Conservation (phyloP, 2,888 invertebrate genomes). For the Mellilla xanthometata region DNA sequence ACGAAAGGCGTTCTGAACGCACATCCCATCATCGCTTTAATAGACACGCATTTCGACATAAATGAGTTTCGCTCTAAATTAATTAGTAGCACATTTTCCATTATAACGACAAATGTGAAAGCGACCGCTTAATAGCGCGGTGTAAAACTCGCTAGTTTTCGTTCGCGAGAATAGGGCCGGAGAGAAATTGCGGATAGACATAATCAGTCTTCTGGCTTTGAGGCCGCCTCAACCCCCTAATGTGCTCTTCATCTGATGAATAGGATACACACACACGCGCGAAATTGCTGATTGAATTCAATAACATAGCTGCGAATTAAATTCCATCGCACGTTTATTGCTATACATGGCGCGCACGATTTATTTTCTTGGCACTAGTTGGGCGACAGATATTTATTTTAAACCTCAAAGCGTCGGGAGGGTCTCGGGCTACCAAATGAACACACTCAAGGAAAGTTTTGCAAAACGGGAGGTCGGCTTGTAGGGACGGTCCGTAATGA, state of each 20-base stretch:
- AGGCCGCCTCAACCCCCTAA: conserved; percentile 76
- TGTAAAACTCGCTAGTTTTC: conserved; percentile 83
- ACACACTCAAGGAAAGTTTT: conserved; percentile 61
- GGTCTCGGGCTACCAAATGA: conserved; percentile 43
- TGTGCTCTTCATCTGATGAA: conserved; percentile 78
- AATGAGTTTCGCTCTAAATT: conserved; percentile 82
- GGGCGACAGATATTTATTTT: conserved; percentile 34
- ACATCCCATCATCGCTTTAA: conserved; percentile 76
- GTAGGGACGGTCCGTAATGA: conserved; percentile 73
- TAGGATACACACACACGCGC: conserved; percentile 66
- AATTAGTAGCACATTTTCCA: conserved; percentile 83
- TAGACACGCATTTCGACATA: conserved; percentile 81
- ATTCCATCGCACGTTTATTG: conserved; percentile 29
- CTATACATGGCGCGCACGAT: conserved; percentile 16
- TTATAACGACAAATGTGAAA: conserved; percentile 83
- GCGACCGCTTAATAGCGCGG: conserved; percentile 82
- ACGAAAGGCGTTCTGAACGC: conserved; percentile 53
- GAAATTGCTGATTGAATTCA: conserved; percentile 50
- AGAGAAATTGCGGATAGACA: conserved; percentile 82
- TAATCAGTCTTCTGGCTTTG: conserved; percentile 83
- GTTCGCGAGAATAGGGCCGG: conserved; percentile 79
- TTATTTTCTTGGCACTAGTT: conserved; percentile 31
- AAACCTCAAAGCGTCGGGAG: conserved; percentile 41
- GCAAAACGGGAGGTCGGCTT: conserved; percentile 66
- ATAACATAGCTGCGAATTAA: conserved; percentile 45